phyloP scores from a whole-genome alignment of 2,797 vertebrate genomes.

The Acestrorhynchus altus region DNA sequence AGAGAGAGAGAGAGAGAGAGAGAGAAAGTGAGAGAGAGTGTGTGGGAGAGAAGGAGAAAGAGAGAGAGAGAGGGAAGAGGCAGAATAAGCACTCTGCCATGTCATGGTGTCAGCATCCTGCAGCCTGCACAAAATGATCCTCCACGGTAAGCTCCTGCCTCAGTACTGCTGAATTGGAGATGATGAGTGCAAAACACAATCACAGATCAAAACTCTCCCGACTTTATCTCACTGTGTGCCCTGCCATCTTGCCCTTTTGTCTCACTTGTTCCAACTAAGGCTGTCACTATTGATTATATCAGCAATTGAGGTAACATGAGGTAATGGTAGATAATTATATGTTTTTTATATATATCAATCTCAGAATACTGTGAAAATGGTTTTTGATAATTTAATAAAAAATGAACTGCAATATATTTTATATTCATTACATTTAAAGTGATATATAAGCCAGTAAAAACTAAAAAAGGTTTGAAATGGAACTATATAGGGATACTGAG shows the following conservation, averaged over 20 bases:
- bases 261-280: not conserved
- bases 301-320: not conserved
- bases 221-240: conserved; percentile 52
- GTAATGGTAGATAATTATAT: no score
- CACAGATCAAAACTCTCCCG: conserved; percentile 47
- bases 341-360: no score
- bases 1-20: conserved; percentile 12
- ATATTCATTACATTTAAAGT: no score
- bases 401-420: no score
- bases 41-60: conserved; percentile 44
- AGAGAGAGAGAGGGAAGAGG: conserved; percentile 39
- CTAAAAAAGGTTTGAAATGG: no score
- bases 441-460: no score
- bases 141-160: conserved; percentile 59
- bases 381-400: no score
- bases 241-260: not conserved
- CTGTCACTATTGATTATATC: not conserved
- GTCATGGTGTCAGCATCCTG: conserved; percentile 66
- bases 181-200: conserved; percentile 47
- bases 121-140: conserved; percentile 59
- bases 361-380: no score
- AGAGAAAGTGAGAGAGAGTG: conserved; percentile 44
- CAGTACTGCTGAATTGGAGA: conserved; percentile 60
- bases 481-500: no score
- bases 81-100: conserved; percentile 66